A percentile compares a stretch with the other conserved stretches of the same genome.
These are phyloP conservation scores for Mystacornis crossleyi DNA, from an alignment of 2,113 vertebrate species.

Conservation along the genomic window DNA sequence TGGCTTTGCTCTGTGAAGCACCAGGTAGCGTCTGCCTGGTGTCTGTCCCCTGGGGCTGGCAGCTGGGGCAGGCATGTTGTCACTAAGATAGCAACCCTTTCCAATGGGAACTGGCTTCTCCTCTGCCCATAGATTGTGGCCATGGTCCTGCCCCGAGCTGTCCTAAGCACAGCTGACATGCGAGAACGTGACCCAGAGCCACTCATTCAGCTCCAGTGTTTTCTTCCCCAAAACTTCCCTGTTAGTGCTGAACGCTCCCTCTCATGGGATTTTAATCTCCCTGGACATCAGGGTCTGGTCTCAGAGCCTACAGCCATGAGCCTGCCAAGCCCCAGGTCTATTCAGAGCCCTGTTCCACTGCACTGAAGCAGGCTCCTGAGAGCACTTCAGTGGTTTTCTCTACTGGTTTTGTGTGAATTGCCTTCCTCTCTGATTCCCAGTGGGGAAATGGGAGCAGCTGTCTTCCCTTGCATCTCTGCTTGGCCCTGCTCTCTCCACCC, in stretches of 20 bases:
- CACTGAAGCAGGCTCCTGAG: neutral
- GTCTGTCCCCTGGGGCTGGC: neutral
- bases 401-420: neutral
- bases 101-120: neutral
- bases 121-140: neutral
- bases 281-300: neutral
- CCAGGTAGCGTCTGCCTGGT: neutral
- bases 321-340: neutral
- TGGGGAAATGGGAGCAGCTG: neutral
- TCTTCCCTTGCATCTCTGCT: neutral
- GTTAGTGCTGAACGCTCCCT: neutral
- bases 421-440: neutral
- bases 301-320: neutral
- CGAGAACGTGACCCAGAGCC: neutral
- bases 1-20: neutral
- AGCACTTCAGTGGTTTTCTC: neutral
- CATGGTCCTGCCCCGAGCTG: neutral
- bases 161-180: neutral
- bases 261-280: neutral
- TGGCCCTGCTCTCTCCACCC: neutral
- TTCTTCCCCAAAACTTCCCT: neutral
- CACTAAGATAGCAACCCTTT: neutral
- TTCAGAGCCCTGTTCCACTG: too few relatives aligned
- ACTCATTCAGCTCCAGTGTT: accelerated
- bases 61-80: neutral